Base-by-base conservation (phyloP, 2,113 vertebrate genomes). In the Phalacrocorax carbo region DNA sequence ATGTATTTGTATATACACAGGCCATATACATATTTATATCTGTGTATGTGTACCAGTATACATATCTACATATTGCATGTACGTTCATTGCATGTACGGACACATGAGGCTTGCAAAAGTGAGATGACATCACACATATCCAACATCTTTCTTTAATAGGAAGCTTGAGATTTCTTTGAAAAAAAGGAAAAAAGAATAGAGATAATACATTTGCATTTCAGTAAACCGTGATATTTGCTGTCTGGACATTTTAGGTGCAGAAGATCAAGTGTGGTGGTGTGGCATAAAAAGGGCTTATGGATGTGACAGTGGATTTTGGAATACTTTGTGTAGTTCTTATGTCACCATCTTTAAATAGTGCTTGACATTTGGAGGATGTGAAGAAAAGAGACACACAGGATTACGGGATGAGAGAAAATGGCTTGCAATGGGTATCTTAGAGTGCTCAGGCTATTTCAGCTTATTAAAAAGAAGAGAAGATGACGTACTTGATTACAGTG, bases 381-480 rank as follows among this genome's bases (percentile, higher is more conserved):
- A 79, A 88, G 27, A 71, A 40, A 44, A 72, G 49, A 69, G 34
- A 49, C 14, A 36, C 40, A 30, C 7, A 42, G 29, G 44, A 80
- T 95, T 88, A 79, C 5, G 85, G 54, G 70, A 90, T 40, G 91
- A 93, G 61, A 48, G 13, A 68, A 90, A 52, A 65, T 76, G 11
- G 46, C 42, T 82, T 93, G 44, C 52, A 60, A 44, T 75, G 52
- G 88, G 57, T 65, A 58, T 72, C 26, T 93, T 71, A 46, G 23
- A 90, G 57, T 72, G 20, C 62, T 94, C 7, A 6, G 82, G n/a
- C 49, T 85, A n/a, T 86, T 94, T 82, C 75, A 88, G 52, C n/a
- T 90, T 93, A 76, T 93, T 95, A 93, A 94, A 95, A 94, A 94
- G 49, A 85, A 70, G 62, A 78, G 13, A 73, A 89, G 61, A 82